Base-by-base conservation (phyloP, 2,797 vertebrate genomes). In the Tinamus major region DNA sequence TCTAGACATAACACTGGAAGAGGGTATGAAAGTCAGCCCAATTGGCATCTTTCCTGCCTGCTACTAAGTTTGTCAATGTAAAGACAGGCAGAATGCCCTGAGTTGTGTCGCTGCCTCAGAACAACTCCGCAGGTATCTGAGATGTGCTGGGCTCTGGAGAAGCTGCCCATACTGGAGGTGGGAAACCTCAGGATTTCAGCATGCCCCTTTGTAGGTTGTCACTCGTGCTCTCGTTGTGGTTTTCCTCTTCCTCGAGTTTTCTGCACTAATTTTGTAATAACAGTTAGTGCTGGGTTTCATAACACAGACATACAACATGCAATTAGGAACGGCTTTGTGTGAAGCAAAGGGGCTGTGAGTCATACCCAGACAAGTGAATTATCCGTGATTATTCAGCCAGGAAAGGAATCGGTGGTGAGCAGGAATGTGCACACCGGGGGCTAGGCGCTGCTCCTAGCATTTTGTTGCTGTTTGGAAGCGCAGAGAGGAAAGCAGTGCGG, bases 351-450 rank as follows among this genome's bases (percentile, higher is more conserved):
- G 95, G 91, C 94, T 95, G 87, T 96, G 96, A 96, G 93, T 96
- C 96, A 96, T 77, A 94, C 69, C 78, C 94, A 93, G 93, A 93
- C 87, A 95, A 96, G 95, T 91, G 94, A 96, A 96, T 94, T 96
- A 95, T 95, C 80, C 92, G 75, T 94, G 94, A 93, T 91, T 95
- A 93, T 95, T 96, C 90, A 94, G 78, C 87, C 91, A 92, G 79
- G 91, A 86, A 88, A 75, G 17, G 85, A 94, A 78, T 84, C 51
- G 61, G 83, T 82, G 93, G 90, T 91, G 82, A 93, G 78, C 71
- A 92, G 75, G 75, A 93, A 94, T 93, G 83, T 76, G 82, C 19
- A n/a, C 68, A 87, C n/a, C 63, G 62, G 79, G 20, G 67, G 42
- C 79, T 94, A 69, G 13, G 27, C 26, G 76, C 62, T 56, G 31